Evolutionary conservation across 2,113 vertebrate species (phyloP).

Genomic region (Esox niger): DNA sequence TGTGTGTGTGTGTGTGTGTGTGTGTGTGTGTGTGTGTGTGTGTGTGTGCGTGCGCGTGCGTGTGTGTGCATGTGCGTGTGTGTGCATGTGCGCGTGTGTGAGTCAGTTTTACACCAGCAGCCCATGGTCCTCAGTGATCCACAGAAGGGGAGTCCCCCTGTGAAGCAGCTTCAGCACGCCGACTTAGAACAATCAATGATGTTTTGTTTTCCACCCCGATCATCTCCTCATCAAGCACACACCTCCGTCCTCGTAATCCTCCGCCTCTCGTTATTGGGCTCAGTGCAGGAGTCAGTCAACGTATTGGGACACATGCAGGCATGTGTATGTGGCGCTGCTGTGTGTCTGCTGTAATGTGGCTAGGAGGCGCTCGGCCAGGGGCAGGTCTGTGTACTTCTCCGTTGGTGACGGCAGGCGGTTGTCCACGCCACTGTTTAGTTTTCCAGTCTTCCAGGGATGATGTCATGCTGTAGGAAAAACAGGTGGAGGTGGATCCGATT

Average conservation of each 20-base stretch:
- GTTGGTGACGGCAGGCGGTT: conserved; percentile 22
- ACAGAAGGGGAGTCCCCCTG: conserved; percentile 31
- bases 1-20: too few species aligned
- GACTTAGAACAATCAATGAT: conserved; percentile 35
- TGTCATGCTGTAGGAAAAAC: conserved; percentile 22
- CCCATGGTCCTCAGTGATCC: neutral
- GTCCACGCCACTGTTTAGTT: conserved; percentile 47
- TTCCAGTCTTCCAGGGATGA: conserved; percentile 40
- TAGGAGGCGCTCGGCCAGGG: too few species aligned
- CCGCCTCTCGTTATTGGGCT: neutral
- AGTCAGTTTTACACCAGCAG: too few species aligned
- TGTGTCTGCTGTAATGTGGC: too few species aligned
- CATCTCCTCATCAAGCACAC: conserved; percentile 36
- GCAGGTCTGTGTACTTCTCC: neutral
- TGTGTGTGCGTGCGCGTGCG: too few species aligned
- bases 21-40: too few species aligned
- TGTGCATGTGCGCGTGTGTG: conserved; percentile 14
- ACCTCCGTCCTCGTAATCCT: neutral
- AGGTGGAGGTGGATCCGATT: conserved; percentile 15
- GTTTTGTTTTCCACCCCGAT: conserved; percentile 11
- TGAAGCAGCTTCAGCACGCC: conserved; percentile 46
- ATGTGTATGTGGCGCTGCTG: too few species aligned
- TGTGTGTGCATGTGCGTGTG: conserved; percentile 16
- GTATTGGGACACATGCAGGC: too few species aligned
- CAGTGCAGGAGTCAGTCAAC: neutral